Conservation (phyloP, 2,888 invertebrate species). For the Tanypteryx hageni region DNA sequence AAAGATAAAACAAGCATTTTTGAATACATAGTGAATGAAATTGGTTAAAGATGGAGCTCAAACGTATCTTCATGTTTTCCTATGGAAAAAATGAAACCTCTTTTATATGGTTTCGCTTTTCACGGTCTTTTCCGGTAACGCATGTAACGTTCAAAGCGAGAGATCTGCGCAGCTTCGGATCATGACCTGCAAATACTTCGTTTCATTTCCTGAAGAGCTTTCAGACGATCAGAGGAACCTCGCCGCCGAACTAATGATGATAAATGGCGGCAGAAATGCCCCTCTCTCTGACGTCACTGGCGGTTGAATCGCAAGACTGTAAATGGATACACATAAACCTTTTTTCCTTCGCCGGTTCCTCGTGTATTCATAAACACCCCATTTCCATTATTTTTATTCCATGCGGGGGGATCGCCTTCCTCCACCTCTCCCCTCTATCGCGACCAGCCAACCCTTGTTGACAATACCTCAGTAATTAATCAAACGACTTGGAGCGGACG, state of each 20-base stretch:
- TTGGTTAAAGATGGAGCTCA: no score
- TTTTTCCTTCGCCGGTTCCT: background rate
- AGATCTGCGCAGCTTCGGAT: background rate
- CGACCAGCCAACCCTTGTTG: background rate
- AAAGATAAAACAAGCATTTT: no score
- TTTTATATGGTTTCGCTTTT: no score
- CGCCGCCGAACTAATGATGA: background rate
- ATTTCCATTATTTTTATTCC: background rate
- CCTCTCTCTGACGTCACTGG: background rate
- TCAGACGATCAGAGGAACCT: background rate
- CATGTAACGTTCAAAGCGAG: background rate
- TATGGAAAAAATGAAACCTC: no score
- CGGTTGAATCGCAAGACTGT: background rate
- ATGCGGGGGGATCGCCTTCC: background rate
- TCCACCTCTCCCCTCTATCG: background rate
- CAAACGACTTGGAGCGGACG: background rate
- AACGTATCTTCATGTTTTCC: no score
- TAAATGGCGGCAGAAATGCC: background rate
- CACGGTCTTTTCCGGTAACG: no score
- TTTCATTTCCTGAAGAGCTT: background rate
- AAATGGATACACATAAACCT: background rate
- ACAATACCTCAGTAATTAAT: constrained; percentile 14
- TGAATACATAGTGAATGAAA: no score
- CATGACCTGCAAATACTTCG: background rate
- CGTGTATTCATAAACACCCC: background rate